These are phyloP conservation scores for Puffinus mauretanicus DNA, from an alignment of 2,113 vertebrate species.

Conservation along the genomic window DNA sequence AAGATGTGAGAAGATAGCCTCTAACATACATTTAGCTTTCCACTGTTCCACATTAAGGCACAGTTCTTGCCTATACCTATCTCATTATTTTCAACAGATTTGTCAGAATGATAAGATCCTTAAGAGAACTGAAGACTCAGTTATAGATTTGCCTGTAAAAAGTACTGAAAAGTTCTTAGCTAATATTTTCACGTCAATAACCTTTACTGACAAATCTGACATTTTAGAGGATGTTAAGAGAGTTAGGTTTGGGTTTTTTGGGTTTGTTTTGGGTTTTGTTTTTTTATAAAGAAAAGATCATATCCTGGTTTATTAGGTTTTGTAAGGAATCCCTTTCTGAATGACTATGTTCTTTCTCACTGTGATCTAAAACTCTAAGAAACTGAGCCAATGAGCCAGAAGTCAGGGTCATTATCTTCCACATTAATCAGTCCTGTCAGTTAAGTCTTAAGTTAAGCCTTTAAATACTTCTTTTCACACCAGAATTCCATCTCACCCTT, in stretches of 20 bases:
- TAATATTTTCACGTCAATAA: not conserved
- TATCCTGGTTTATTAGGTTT: not conserved
- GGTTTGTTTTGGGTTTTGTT: not conserved
- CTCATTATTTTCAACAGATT: not conserved
- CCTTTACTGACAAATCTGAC: not conserved
- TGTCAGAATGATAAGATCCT: not conserved
- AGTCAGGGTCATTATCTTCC: slow-evolving; percentile 41
- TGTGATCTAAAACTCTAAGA: slow-evolving; percentile 13
- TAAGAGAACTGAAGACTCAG: not conserved
- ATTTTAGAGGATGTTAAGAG: not conserved
- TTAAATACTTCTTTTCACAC: slow-evolving; percentile 71
- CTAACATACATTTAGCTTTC: not conserved
- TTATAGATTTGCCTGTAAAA: not conserved
- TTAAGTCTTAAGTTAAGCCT: slow-evolving; percentile 58
- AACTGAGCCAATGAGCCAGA: slow-evolving; percentile 59
- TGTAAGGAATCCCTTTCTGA: not conserved
- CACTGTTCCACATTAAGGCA: not conserved
- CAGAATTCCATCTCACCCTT: slow-evolving; percentile 28
- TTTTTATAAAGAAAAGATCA: not conserved
- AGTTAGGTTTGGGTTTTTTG: not conserved
- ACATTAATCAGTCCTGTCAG: slow-evolving; percentile 53
- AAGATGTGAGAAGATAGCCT: not conserved
- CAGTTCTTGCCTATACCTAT: not conserved
- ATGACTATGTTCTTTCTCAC: not conserved
- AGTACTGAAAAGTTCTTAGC: not conserved